Base-by-base conservation (phyloP, 2,888 invertebrate genomes). In the Leptinotarsa tumamoca region DNA sequence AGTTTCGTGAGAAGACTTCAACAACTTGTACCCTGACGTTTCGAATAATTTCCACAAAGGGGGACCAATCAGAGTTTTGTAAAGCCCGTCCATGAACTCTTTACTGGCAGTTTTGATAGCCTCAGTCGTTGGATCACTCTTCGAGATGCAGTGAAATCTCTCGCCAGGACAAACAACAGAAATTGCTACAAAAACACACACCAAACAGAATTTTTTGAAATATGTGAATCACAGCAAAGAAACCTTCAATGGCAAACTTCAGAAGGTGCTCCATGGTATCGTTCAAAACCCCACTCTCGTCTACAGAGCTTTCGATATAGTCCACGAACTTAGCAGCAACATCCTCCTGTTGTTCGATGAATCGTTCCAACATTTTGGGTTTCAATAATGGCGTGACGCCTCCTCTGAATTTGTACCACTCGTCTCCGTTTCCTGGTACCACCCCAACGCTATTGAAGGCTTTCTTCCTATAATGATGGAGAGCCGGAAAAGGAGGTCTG, bases 361-460 rank as follows among this genome's bases (percentile, higher is more conserved):
- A 92, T 63, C 86, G 82, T 54, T 88, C 83, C 10, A 90, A 87
- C 58, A 90, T 84, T 63, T 86, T 85, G 0, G 89, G 87, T 74
- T 89, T 85, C 84, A 92, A 87, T 85, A 92, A 87, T 67, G 90
- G 88, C 72, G 89, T 89, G 4, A 91, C 87, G 1, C 90, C 90
- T 74, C 87, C 88, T 75, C 92, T 85, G 63, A 91, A 87, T 78
- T 89, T 87, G 79, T 90, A 89, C 92, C 92, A 92, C 80, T 91
- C 91, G 21, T 89, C 88, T 0, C 92, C 92, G 84, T 92, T 92
- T 68, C 90, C 90, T 76, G 91, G 90, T 17, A 91, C 90, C 5
- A 92, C 87, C 15, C 92, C 92, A 14, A 89, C 89, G 75, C 91
- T 90, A 15, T 84, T 84, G 78, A 87, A 89, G 7, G 80, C 79